These are phyloP conservation scores for Sphenopsis melanotis DNA, from an alignment of 2,797 vertebrate genomes.

Conservation along the genomic window DNA sequence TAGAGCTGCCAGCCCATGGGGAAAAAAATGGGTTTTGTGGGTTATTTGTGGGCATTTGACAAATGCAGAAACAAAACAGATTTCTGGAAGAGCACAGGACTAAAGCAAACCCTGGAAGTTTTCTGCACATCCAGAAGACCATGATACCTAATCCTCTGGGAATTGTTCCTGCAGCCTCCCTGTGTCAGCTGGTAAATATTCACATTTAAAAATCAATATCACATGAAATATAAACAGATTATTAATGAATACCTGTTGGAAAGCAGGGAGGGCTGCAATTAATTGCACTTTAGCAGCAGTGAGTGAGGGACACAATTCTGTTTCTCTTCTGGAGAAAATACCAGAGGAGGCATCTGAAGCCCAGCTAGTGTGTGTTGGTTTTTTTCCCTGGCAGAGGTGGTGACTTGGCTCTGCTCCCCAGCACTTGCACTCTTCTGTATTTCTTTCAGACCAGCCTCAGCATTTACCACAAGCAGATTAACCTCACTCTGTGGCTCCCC, in stretches of 20 bases:
- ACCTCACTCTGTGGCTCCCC: background rate
- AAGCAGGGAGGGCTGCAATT: slow-evolving; percentile 22
- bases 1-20: background rate
- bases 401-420: background rate
- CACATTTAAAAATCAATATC: slow-evolving; percentile 8
- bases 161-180: background rate
- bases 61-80: background rate
- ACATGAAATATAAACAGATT: slow-evolving; percentile 18
- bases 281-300: background rate
- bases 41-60: background rate
- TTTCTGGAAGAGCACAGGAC: background rate
- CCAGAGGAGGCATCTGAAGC: background rate
- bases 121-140: background rate
- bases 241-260: slow-evolving; percentile 40
- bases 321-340: background rate
- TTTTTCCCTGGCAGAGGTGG: background rate
- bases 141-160: background rate
- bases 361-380: background rate
- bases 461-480: background rate
- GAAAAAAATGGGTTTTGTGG: background rate
- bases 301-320: background rate
- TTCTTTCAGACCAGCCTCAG: background rate
- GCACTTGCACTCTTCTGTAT: background rate
- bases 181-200: background rate
- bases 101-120: background rate